Conservation (phyloP, 2,797 vertebrate species). For the Pampus argenteus region DNA sequence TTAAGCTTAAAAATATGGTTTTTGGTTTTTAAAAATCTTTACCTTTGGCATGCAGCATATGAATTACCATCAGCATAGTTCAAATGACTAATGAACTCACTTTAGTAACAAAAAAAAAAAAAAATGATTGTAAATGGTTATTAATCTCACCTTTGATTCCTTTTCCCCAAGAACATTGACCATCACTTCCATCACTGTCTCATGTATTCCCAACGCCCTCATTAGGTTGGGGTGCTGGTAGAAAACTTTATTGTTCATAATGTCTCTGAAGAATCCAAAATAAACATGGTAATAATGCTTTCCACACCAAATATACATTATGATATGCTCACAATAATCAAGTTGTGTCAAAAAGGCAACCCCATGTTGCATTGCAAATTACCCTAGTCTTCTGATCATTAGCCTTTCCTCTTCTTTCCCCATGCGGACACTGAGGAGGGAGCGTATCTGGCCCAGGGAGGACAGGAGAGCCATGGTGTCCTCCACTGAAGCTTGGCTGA, state of each 20-base stretch:
- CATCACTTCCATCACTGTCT: conserved; percentile 99
- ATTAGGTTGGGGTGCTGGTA: conserved; percentile 98
- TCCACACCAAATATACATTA: neutral
- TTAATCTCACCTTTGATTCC: conserved; percentile 90
- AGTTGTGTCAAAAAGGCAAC: neutral
- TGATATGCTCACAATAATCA: conserved; percentile 1
- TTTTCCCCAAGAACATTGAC: conserved; percentile 94
- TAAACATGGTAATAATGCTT: neutral
- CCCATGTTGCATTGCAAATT: conserved; percentile 26
- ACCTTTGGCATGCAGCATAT: neutral
- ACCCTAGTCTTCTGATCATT: conserved; percentile 96
- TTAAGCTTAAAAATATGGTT: too few relatives aligned
- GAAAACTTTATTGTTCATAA: conserved; percentile 99
- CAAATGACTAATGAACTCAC: neutral
- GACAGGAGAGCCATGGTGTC: conserved; percentile 92
- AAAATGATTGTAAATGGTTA: too few relatives aligned
- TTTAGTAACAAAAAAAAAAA: too few relatives aligned
- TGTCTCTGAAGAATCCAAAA: conserved; percentile 85
- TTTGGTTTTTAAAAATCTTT: too few relatives aligned
- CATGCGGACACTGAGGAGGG: conserved; percentile 94
- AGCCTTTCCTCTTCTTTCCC: conserved; percentile 94
- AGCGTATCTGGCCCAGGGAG: conserved; percentile 93
- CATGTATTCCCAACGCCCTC: conserved; percentile 95
- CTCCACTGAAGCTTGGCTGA: conserved; percentile 90
- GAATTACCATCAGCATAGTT: neutral